phyloP scores from a whole-genome alignment of 1,140 invertebrate species.

The Drosophila jambulina region DNA sequence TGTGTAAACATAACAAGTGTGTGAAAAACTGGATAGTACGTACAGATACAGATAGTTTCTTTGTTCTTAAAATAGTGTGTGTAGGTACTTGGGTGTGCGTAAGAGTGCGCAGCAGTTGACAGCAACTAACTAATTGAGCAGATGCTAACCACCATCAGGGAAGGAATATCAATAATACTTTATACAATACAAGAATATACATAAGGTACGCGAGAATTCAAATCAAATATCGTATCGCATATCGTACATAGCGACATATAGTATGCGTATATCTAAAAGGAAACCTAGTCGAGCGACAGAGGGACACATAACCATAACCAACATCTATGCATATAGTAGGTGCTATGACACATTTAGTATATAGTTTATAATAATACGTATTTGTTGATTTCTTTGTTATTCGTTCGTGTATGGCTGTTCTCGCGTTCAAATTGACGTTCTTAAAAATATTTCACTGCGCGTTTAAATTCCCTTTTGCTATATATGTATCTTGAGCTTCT shows the following conservation, averaged over 20 bases:
- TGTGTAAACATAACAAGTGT: constrained; percentile 78
- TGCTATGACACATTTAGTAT: constrained; percentile 59
- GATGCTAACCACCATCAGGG: constrained; percentile 67
- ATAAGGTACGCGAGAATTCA: constrained; percentile 36
- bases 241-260: background rate
- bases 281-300: constrained; percentile 33
- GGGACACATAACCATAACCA: constrained; percentile 26
- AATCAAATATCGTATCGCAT: constrained; percentile 18
- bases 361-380: constrained; percentile 57
- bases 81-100: constrained; percentile 72
- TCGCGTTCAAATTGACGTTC: constrained; percentile 63
- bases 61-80: constrained; percentile 63
- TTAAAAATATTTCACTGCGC: constrained; percentile 22
- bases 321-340: constrained; percentile 25
- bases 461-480: constrained; percentile 50
- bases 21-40: constrained; percentile 29
- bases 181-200: constrained; percentile 43
- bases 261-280: background rate
- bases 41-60: constrained; percentile 55
- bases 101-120: constrained; percentile 41
- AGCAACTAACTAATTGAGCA: constrained; percentile 72
- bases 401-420: constrained; percentile 54
- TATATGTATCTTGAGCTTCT: constrained; percentile 7
- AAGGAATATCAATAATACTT: constrained; percentile 60
- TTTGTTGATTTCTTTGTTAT: constrained; percentile 41